Evolutionary conservation across 2,797 vertebrate genomes (phyloP).

Genomic region (Perodicticus potto): DNA sequence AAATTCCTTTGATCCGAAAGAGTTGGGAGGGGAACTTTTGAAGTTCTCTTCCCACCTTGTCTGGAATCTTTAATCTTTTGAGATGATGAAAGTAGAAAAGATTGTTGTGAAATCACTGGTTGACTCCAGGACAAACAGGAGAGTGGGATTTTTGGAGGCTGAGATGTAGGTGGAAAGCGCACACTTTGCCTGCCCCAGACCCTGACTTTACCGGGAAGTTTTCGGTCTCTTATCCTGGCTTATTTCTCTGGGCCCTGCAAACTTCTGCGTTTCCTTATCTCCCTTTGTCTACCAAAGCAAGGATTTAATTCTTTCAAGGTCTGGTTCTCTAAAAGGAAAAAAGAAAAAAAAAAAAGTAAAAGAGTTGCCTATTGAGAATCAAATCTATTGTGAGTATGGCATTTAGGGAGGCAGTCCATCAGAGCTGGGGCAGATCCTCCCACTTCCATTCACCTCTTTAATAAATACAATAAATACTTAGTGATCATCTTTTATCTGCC

Average conservation of each 20-base stretch:
- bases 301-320: neutral
- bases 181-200: neutral
- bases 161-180: neutral
- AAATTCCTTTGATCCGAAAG: slow-evolving; percentile 71
- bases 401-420: neutral
- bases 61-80: slow-evolving; percentile 71
- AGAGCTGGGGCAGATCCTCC: neutral
- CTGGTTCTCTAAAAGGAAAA: neutral
- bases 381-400: neutral
- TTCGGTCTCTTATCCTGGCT: neutral
- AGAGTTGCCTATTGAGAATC: neutral
- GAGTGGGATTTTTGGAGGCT: neutral
- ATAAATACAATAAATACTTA: neutral
- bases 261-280: neutral
- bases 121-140: slow-evolving; percentile 29
- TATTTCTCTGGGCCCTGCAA: neutral
- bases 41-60: slow-evolving; percentile 63
- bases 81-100: slow-evolving; percentile 61
- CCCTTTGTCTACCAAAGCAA: neutral
- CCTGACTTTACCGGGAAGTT: neutral
- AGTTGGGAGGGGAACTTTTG: slow-evolving; percentile 62
- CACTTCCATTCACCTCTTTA: neutral
- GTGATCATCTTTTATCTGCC: neutral
- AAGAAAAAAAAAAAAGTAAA: neutral
- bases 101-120: slow-evolving; percentile 51